A percentile compares a stretch with the other conserved stretches of the same genome.
These are phyloP conservation scores for Hyles euphorbiae DNA, from an alignment of 1,140 invertebrate species.

Conservation along the genomic window DNA sequence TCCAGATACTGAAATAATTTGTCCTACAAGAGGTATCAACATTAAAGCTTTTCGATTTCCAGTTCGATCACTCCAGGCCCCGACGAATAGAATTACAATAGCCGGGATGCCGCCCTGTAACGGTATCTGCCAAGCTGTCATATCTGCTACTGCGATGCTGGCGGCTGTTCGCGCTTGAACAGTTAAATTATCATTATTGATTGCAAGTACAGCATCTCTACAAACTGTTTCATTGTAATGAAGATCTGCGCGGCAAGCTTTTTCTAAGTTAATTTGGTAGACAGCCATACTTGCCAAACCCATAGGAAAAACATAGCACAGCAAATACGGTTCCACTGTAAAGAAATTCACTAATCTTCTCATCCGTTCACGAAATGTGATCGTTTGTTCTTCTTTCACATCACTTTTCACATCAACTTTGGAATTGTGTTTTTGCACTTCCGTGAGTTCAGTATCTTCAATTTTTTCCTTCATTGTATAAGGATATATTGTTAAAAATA, in stretches of 20 bases:
- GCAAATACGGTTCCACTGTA: constrained; percentile 76
- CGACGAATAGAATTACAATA: constrained; percentile 76
- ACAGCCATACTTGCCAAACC: constrained; percentile 71
- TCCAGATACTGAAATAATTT: constrained; percentile 62
- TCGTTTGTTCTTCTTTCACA: constrained; percentile 15
- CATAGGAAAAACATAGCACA: constrained; percentile 74
- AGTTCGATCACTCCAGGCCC: constrained; percentile 79
- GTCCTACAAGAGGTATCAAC: constrained; percentile 75
- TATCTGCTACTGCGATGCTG: constrained; percentile 72
- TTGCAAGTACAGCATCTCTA: constrained; percentile 37
- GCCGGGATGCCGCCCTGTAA: constrained; percentile 76
- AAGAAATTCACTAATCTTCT: constrained; percentile 22
- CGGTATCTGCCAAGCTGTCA: constrained; percentile 74
- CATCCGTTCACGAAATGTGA: neutral
- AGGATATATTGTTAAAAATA: neutral
- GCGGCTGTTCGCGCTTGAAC: constrained; percentile 49
- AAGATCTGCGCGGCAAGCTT: constrained; percentile 77
- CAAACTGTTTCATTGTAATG: constrained; percentile 73
- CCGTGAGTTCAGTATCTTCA: constrained; percentile 17
- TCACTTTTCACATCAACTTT: constrained; percentile 15
- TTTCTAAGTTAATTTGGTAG: constrained; percentile 77
- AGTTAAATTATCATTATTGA: constrained; percentile 43
- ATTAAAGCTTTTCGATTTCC: constrained; percentile 78
- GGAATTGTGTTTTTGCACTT: constrained; percentile 13
- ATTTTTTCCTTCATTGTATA: constrained; percentile 21